Evolutionary conservation across 2,797 vertebrate species (phyloP).

Genomic region (Arrhamphus sclerolepis): DNA sequence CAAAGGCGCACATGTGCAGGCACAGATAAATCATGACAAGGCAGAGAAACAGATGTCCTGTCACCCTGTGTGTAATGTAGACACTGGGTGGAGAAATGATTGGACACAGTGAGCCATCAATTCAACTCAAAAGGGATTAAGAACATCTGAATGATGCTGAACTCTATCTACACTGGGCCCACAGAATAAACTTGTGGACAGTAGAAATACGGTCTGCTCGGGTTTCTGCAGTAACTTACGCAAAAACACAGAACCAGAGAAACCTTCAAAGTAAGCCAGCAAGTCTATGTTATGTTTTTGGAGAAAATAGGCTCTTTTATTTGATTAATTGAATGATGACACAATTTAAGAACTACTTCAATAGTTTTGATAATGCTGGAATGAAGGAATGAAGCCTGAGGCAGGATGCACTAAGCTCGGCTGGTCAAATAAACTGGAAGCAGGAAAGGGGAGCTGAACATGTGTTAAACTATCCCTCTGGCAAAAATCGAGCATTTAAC

Average conservation of each 20-base stretch:
- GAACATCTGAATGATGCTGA: conserved; percentile 51
- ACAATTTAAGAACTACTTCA: conserved; percentile 17
- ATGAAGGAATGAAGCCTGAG: not conserved
- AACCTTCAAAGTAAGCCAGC: conserved; percentile 34
- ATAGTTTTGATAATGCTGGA: not conserved
- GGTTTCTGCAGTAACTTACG: conserved; percentile 56
- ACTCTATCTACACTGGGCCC: conserved; percentile 43
- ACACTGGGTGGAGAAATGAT: conserved; percentile 72
- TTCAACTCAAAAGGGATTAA: conserved; percentile 34
- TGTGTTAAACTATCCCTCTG: no score
- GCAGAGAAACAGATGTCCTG: conserved; percentile 58
- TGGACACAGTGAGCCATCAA: conserved; percentile 64
- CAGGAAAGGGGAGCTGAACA: not conserved
- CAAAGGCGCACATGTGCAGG: conserved; percentile 51
- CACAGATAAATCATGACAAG: conserved; percentile 33
- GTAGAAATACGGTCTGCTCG: conserved; percentile 51
- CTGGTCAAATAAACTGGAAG: not conserved
- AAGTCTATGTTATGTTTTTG: conserved; percentile 32
- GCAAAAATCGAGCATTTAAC: no score
- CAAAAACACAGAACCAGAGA: conserved; percentile 31
- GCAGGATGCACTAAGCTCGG: not conserved
- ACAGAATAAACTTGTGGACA: conserved; percentile 28
- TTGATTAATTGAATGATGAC: conserved; percentile 10
- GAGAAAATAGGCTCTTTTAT: conserved; percentile 22
- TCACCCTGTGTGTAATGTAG: conserved; percentile 67